Evolutionary conservation across 2,888 invertebrate species (phyloP).

Genomic region (Acanthosoma haemorrhoidale): DNA sequence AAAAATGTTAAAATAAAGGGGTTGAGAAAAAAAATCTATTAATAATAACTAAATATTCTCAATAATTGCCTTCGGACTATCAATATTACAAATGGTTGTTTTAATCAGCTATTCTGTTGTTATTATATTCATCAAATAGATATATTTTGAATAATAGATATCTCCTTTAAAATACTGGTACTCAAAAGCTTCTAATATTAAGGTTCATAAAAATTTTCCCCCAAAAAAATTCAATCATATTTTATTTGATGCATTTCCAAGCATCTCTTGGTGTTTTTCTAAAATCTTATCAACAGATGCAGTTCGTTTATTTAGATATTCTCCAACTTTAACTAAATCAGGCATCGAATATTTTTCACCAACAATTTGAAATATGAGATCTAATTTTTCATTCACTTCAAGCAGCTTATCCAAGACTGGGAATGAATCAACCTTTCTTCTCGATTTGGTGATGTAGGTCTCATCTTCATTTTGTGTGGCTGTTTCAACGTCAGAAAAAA

Average conservation of each 20-base stretch:
- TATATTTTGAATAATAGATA: too few relatives aligned
- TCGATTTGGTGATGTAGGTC: neutral
- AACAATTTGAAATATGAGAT: neutral
- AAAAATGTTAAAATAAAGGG: too few relatives aligned
- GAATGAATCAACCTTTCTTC: neutral
- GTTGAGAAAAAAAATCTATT: too few relatives aligned
- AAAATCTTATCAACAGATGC: constrained; percentile 7
- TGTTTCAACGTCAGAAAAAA: neutral
- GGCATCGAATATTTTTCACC: neutral
- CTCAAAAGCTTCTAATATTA: too few relatives aligned
- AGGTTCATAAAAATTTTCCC: too few relatives aligned
- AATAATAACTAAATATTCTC: too few relatives aligned
- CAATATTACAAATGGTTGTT: too few relatives aligned
- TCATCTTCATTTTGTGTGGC: neutral
- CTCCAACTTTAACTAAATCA: neutral
- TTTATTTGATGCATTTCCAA: neutral
- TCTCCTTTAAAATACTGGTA: too few relatives aligned
- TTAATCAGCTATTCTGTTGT: too few relatives aligned
- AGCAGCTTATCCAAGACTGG: neutral
- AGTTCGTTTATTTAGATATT: constrained; percentile 2
- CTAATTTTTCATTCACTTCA: constrained; percentile 8
- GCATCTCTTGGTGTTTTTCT: constrained; percentile 7
- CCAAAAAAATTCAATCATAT: too few relatives aligned
- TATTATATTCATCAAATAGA: too few relatives aligned
- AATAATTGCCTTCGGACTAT: too few relatives aligned